A percentile compares a stretch with the other conserved stretches of the same genome.
These are phyloP conservation scores for Myotis yumanensis DNA, from an alignment of 2,113 vertebrate species.

Conservation along the genomic window DNA sequence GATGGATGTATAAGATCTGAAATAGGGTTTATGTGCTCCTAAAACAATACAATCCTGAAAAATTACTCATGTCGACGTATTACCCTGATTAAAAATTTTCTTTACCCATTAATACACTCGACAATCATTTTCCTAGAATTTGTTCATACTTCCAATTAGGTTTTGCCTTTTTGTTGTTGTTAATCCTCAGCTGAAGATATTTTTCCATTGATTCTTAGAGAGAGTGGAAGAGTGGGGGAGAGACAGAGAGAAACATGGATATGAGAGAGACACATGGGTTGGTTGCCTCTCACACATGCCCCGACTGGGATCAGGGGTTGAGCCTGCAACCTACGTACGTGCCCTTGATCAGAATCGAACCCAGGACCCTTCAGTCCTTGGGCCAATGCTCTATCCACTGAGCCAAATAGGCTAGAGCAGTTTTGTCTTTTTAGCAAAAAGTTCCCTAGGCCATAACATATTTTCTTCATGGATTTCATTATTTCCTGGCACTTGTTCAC, in stretches of 20 bases:
- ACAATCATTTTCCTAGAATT: background rate
- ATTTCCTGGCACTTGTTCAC: constrained; percentile 52
- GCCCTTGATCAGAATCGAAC: too few species aligned
- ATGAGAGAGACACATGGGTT: too few species aligned
- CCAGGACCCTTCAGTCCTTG: too few species aligned
- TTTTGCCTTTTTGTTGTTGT: background rate
- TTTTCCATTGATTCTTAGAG: too few species aligned
- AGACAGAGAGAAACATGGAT: too few species aligned
- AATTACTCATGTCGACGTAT: background rate
- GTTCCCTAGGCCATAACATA: background rate
- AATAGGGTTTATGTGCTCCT: background rate
- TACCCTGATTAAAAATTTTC: background rate
- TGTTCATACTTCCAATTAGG: background rate
- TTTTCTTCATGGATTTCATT: constrained; percentile 25
- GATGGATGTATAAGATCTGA: background rate
- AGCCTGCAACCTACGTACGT: too few species aligned
- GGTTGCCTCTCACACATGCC: too few species aligned
- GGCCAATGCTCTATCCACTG: too few species aligned
- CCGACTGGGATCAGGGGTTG: too few species aligned
- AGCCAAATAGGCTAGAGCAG: too few species aligned
- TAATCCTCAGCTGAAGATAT: too few species aligned
- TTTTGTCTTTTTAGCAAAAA: background rate
- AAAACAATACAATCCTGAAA: background rate
- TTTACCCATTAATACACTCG: background rate
- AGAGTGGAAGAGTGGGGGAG: too few species aligned